Conservation (phyloP, 2,797 vertebrate genomes). For the Sebastes melanostomus region DNA sequence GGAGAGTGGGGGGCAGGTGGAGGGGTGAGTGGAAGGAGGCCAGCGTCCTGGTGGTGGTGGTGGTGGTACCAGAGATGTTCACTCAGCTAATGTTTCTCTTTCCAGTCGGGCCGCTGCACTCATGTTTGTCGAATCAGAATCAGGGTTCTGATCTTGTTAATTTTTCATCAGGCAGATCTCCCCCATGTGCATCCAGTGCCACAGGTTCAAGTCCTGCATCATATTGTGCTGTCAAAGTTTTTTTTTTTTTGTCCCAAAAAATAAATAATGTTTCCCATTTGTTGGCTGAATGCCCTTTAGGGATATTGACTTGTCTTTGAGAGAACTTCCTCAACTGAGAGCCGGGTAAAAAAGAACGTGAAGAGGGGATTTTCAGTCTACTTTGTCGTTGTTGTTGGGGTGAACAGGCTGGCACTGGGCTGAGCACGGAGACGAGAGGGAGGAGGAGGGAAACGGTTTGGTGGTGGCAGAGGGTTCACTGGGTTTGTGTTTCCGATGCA, state of each 20-base stretch:
- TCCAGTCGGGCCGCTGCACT: background rate
- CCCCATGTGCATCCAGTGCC: conserved; percentile 13
- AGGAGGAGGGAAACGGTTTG: conserved; percentile 12
- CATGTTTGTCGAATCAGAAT: background rate
- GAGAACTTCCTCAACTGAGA: conserved; percentile 3
- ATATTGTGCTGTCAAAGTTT: background rate
- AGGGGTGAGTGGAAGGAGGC: background rate
- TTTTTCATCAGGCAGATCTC: conserved; percentile 6
- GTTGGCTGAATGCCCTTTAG: conserved; percentile 3
- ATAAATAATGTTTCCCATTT: conserved; percentile 44
- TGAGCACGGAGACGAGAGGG: conserved; percentile 27
- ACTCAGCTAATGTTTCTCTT: conserved; percentile 14
- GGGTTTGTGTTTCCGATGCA: conserved; percentile 79
- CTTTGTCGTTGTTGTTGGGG: conserved; percentile 74
- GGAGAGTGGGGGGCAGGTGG: background rate
- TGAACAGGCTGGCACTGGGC: conserved; percentile 59
- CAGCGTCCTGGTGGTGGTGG: background rate
- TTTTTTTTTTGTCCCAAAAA: conserved; percentile 12
- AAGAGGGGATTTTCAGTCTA: conserved; percentile 48
- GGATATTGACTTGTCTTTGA: conserved; percentile 12
- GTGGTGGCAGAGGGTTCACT: conserved; percentile 38
- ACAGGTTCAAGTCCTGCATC: background rate
- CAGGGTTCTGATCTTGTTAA: background rate
- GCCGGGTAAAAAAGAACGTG: background rate
- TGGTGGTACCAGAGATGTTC: background rate